A percentile compares a stretch with the other conserved stretches of the same genome.
phyloP scores from a whole-genome alignment of 1,140 invertebrate genomes.

The Drosophila nigrodunni region DNA sequence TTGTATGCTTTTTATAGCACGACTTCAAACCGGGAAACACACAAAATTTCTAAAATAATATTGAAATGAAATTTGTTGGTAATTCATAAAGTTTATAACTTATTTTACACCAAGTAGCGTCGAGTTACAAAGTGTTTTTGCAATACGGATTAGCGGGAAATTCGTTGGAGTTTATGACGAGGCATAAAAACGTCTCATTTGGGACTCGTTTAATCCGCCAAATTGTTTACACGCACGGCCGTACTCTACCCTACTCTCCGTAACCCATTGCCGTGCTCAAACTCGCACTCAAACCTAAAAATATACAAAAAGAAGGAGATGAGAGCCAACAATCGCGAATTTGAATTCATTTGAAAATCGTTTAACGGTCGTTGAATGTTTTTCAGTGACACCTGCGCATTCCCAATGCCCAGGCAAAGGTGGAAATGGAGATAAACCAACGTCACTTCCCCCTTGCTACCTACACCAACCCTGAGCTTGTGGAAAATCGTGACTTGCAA shows the following conservation, averaged over 20 bases:
- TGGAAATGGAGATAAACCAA: slow-evolving; percentile 14
- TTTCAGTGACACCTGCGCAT: slow-evolving; percentile 72
- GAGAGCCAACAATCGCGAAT: slow-evolving; percentile 68
- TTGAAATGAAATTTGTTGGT: not conserved
- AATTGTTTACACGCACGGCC: slow-evolving; percentile 70
- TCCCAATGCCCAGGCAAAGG: slow-evolving; percentile 49
- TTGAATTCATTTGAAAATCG: slow-evolving; percentile 81
- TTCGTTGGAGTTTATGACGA: slow-evolving; percentile 65
- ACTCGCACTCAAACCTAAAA: too few relatives aligned
- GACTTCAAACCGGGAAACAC: not conserved
- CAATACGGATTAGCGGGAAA: slow-evolving; percentile 36
- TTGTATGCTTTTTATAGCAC: not conserved
- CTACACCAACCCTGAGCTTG: not conserved
- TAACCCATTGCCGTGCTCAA: slow-evolving; percentile 23
- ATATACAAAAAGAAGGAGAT: not conserved
- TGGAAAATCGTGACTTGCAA: slow-evolving; percentile 63
- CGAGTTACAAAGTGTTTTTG: slow-evolving; percentile 25
- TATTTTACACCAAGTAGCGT: not conserved
- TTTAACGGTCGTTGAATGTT: slow-evolving; percentile 70
- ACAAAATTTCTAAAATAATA: not conserved
- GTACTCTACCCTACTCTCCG: not conserved
- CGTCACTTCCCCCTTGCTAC: not conserved
- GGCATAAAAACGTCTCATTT: slow-evolving; percentile 78
- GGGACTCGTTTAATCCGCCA: slow-evolving; percentile 79
- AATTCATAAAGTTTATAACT: not conserved